Percentiles rank a stretch among this genome's conserved stretches.
These are phyloP conservation scores for Coryphaenoides rupestris DNA, from an alignment of 2,113 vertebrate species.

Conservation along the genomic window DNA sequence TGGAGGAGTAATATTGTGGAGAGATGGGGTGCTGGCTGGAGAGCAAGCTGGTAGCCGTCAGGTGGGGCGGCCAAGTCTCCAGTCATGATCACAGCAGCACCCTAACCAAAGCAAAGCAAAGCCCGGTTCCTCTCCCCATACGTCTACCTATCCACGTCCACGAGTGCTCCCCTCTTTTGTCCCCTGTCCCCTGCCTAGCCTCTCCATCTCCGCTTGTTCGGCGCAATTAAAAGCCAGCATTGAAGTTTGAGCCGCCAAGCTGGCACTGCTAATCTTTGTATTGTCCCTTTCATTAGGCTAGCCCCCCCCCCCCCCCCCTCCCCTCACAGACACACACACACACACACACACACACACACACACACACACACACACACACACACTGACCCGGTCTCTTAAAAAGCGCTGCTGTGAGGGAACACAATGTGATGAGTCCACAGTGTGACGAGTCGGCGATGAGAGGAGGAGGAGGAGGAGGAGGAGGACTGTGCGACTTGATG, in stretches of 20 bases:
- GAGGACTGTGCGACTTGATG: slow-evolving; percentile 79
- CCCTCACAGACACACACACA: too few species aligned
- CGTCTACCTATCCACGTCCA: slow-evolving; percentile 7
- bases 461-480: too few species aligned
- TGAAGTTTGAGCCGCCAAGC: slow-evolving; percentile 79
- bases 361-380: slow-evolving; percentile 78
- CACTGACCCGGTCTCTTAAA: slow-evolving; percentile 79
- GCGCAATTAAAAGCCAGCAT: slow-evolving; percentile 79
- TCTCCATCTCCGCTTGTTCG: slow-evolving; percentile 77
- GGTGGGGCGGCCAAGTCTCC: too few species aligned
- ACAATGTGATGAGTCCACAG: slow-evolving; percentile 78
- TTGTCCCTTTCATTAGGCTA: slow-evolving; percentile 84
- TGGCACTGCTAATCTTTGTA: slow-evolving; percentile 81
- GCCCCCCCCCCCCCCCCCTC: slow-evolving; percentile 76
- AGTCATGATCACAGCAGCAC: too few species aligned
- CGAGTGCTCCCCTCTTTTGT: slow-evolving; percentile 68
- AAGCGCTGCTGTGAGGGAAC: slow-evolving; percentile 60
- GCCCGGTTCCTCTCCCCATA: slow-evolving; percentile 55
- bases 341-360: too few species aligned
- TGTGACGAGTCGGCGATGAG: too few species aligned
- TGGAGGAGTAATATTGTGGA: too few species aligned
- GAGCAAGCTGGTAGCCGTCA: too few species aligned
- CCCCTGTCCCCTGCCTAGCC: slow-evolving; percentile 75
- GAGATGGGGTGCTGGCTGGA: too few species aligned
- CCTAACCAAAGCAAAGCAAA: too few species aligned